Evolutionary conservation across 2,888 invertebrate genomes (phyloP).

Genomic region (Cotesia congregata): DNA sequence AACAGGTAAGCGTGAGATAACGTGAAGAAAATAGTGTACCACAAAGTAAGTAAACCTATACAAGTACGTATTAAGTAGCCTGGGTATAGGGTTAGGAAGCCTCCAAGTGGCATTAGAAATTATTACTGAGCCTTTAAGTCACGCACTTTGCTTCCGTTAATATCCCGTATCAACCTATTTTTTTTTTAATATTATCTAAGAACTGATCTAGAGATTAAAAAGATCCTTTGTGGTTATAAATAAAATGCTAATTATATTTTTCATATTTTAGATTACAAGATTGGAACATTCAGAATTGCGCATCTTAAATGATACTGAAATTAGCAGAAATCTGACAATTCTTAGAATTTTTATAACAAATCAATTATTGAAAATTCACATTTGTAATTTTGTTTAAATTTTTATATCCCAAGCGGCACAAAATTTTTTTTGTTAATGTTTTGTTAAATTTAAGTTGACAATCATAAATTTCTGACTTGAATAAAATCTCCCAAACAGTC

Average conservation of each 20-base stretch:
- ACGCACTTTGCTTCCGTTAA: conserved; percentile 39
- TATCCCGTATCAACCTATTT: conserved; percentile 17
- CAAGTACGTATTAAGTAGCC: neutral
- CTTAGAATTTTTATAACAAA: no score
- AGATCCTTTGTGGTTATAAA: neutral
- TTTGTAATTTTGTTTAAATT: no score
- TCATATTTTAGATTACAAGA: no score
- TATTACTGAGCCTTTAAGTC: conserved; percentile 45
- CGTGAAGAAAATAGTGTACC: conserved; percentile 43
- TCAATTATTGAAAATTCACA: neutral
- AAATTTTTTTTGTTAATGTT: no score
- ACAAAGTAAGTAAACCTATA: neutral
- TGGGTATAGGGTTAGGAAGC: conserved; percentile 33
- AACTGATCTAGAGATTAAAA: neutral
- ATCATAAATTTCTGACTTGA: no score
- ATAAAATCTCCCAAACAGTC: no score
- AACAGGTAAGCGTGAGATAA: conserved; percentile 44
- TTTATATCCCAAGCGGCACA: no score
- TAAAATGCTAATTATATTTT: no score
- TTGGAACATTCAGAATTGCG: no score
- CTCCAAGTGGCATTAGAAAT: conserved; percentile 48
- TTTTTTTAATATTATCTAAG: conserved; percentile 17
- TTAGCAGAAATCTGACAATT: no score
- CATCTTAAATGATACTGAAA: no score
- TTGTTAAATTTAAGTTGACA: no score